Base-by-base conservation (phyloP, 2,113 vertebrate species). In the Motacilla alba region DNA sequence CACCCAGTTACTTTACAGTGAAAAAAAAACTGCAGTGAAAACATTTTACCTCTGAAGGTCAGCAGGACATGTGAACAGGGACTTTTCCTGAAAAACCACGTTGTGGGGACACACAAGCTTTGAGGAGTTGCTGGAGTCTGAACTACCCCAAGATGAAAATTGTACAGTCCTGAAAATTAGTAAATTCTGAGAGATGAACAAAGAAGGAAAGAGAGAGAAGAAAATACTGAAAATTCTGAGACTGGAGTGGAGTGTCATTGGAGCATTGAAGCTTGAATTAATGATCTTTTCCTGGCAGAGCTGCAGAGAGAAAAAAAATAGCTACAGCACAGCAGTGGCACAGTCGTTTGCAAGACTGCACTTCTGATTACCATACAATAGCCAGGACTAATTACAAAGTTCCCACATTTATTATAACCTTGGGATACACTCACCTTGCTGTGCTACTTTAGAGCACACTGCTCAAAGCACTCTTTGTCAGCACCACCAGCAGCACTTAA, bases 241-340 rank as follows among this genome's bases (percentile, higher is more conserved):
- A 26, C 22, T 18, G 11, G n/a, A 88, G 23, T 28, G 59, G 31
- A 5, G 1, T 30, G 46, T 30, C 91, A 50, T 3, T 2, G 1
- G 23, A 80, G 37, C 2, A 0, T 0, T 62, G 85, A 92, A 50
- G 31, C 2, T 95, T 92, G 92, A 95, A 92, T 88, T 83, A 77
- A 55, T 79, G 78, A 50, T 39, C 88, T 93, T 77, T 90, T 74
- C 46, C 59, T 88, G 50, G 39, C 46, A 88, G 67, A 94, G 52
- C 10, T 49, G 18, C 37, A 85, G 24, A 66, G 55, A 77, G 33
- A 7, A 66, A 76, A 83, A 69, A 86, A 85, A 31, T 15, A 92
- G 31, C 72, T 37, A 0, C 3, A 83, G 85, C 69, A 47, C 75
- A 94, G 92, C 82, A 88, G 84, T 23, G 39, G 75, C 55, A 22